phyloP scores from a whole-genome alignment of 2,797 vertebrate genomes.

The Rhyacichthys aspro region DNA sequence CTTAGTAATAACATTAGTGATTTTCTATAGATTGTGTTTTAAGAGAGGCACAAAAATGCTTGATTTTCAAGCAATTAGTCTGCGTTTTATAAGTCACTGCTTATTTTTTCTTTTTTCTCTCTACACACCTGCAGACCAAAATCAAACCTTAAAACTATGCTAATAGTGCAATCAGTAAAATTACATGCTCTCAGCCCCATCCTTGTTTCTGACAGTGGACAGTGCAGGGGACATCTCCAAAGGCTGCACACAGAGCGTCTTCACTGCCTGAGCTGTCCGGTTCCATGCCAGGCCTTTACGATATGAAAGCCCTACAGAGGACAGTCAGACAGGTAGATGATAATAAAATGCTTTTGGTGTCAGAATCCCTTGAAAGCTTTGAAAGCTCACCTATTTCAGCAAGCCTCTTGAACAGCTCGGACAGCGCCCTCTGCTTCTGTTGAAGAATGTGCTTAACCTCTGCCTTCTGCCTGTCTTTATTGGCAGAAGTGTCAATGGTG shows the following conservation, averaged over 20 bases:
- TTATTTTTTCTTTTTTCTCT: too few relatives aligned
- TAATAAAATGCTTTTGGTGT: neutral
- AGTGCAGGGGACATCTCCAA: slow-evolving; percentile 86
- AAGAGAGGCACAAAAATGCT: too few relatives aligned
- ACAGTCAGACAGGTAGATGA: neutral
- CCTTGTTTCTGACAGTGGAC: slow-evolving; percentile 63
- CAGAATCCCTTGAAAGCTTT: neutral
- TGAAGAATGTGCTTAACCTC: slow-evolving; percentile 94
- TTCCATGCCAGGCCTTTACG: slow-evolving; percentile 91
- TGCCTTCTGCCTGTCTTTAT: slow-evolving; percentile 90
- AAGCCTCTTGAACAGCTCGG: slow-evolving; percentile 95
- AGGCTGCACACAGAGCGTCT: slow-evolving; percentile 84
- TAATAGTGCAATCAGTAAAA: slow-evolving; percentile 5
- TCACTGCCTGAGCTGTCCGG: slow-evolving; percentile 77
- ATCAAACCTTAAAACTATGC: neutral
- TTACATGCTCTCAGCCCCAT: slow-evolving; percentile 80
- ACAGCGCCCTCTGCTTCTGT: slow-evolving; percentile 94
- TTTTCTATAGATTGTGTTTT: too few relatives aligned
- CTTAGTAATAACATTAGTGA: too few relatives aligned
- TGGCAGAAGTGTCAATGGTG: slow-evolving; percentile 79
- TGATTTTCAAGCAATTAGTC: too few relatives aligned
- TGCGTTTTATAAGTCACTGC: too few relatives aligned
- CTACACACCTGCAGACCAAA: neutral
- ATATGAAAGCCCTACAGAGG: slow-evolving; percentile 89
- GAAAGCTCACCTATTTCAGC: slow-evolving; percentile 83